A percentile compares a stretch with the other conserved stretches of the same genome.
Evolutionary conservation across 2,888 invertebrate genomes (phyloP).

Genomic region (Leptinotarsa rubiginosa): DNA sequence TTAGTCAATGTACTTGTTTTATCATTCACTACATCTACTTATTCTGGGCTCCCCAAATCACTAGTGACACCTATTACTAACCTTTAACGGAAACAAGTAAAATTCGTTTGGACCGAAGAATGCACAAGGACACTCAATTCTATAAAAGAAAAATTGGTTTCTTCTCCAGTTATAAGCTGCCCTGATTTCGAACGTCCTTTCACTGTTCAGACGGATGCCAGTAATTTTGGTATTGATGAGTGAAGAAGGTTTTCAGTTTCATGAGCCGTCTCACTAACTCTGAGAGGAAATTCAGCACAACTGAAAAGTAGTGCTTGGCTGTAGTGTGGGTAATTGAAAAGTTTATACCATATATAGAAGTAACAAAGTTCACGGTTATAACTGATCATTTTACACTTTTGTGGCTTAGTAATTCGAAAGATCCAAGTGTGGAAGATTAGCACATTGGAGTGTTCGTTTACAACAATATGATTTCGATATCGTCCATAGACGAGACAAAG

Average conservation of each 20-base stretch:
- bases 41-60: no score
- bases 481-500: no score
- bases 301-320: background rate
- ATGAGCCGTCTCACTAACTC: background rate
- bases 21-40: no score
- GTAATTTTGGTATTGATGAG: background rate
- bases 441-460: no score
- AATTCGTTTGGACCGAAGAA: background rate
- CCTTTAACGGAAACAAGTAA: background rate
- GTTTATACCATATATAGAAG: conserved; percentile 3
- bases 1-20: no score
- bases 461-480: no score
- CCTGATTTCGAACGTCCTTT: background rate
- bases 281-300: background rate
- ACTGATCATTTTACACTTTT: background rate
- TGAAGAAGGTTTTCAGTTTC: background rate
- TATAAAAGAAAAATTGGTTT: no score
- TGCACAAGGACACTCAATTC: no score
- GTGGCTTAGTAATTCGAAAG: background rate
- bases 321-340: background rate
- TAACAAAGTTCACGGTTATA: background rate
- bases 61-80: background rate
- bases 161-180: no score
- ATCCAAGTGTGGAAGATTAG: no score
- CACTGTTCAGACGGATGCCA: background rate